phyloP scores from a whole-genome alignment of 1,140 invertebrate genomes.

The Aplysia californica region DNA sequence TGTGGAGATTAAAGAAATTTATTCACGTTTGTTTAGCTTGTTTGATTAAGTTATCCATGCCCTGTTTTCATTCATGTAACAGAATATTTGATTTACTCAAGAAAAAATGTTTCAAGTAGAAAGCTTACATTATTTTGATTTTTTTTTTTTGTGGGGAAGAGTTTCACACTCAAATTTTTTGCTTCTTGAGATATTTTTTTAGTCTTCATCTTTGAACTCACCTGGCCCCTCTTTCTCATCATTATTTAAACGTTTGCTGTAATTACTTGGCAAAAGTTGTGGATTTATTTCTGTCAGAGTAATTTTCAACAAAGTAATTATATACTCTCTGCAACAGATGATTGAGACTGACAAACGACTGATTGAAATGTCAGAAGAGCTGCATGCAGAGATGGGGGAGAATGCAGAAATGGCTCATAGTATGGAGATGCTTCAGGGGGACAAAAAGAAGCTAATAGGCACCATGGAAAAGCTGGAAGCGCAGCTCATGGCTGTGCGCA shows the following conservation, averaged over 20 bases:
- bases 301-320: no score
- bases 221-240: no score
- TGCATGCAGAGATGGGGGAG: conserved; percentile 52
- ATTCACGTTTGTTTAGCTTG: no score
- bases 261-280: no score
- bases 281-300: no score
- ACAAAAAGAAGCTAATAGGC: conserved; percentile 43
- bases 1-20: no score
- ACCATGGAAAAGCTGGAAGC: conserved; percentile 51
- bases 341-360: conserved; percentile 61
- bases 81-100: no score
- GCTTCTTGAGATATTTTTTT: background rate
- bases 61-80: no score
- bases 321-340: conserved; percentile 33
- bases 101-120: background rate
- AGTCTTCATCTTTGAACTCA: background rate
- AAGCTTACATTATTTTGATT: background rate
- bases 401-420: conserved; percentile 45
- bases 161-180: no score
- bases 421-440: conserved; percentile 44
- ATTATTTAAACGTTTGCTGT: no score
- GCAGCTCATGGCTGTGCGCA: conserved; percentile 39
- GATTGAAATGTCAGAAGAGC: conserved; percentile 54
- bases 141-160: background rate
- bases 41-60: no score